Evolutionary conservation across 2,797 vertebrate genomes (phyloP), one percentile per base, ranked within the genome.

Genomic region (Tapirus indicus): DNA sequence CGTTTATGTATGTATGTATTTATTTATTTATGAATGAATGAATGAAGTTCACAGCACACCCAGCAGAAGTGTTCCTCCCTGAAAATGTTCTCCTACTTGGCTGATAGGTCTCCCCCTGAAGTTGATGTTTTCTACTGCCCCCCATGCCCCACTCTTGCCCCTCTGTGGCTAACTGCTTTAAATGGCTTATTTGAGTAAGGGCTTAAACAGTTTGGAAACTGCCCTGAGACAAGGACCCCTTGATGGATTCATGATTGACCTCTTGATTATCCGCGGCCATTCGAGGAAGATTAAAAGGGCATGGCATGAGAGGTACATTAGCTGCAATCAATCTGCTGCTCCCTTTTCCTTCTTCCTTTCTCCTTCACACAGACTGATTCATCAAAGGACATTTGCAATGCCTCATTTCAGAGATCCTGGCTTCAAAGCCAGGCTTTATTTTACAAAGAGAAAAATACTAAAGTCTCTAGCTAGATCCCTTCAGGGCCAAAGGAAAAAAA

Each of bases 381-480:
- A 99, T 98, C 98, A 99, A 98, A 99, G 95, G 89, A 88, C 97
- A 95, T 92, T 91, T 91, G 97, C 98, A 98, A 97, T 98, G 98
- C 98, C 89, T 98, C 96, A 95, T 98, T 98, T 98, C 98, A 98
- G 98, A 98, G 98, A 80, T 64, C 96, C 87, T 84, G 93, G 62
- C 98, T 98, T 98, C 98, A 99, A 98, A 99, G 98, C 41, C 96
- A 95, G 71, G 38, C 79, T 97, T 98, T 94, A 85, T 97, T 98
- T 98, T 94, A 98, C 88, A 98, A 98, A 98, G 97, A 98, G 94
- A 89, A 98, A 98, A 96, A 92, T 98, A 96, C 95, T 93, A 97
- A 97, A 98, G 98, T 98, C 93, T 95, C 94, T 98, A 1, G 1
- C 0, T 98, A 96, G 95, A 97, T 96, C 85, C 88, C 91, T 95